Evolutionary conservation across 2,888 invertebrate species (phyloP), one percentile per base, ranked within the genome.

Genomic region (Epirrhoe alternata): DNA sequence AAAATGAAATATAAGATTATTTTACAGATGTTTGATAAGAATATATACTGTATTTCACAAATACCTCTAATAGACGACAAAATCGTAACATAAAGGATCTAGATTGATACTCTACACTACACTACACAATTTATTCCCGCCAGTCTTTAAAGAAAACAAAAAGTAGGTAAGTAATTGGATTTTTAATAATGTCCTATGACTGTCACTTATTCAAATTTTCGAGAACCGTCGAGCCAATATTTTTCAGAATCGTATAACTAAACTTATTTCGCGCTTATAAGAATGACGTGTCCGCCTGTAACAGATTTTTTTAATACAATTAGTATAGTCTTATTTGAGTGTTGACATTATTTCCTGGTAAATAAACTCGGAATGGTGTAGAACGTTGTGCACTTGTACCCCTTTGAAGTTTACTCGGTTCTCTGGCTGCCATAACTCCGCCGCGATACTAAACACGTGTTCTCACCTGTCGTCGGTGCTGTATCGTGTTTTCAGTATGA

Each of bases 401-500:
- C 55, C 56, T 63, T 63, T 54, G 61, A 66, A 61, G 67, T 63
- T 47, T 14, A 60, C 61, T 64, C 49, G 42, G 64, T 53, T 61
- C 61, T 58, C 53, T 61, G 38, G 61, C 42, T 61, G 64, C 61
- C 47, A 68, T 68, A 68, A 64, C 68, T 64, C 53, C 49, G 49
- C 55, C 50, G 53, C 68, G 35, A 61, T 58, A 64, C 64, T 68
- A 58, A 61, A 64, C 68, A 64, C 54, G 61, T 68, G 68, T 64
- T 61, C 42, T 47, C 61, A 68, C 68, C 68, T 68, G 68, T 64
- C 69, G 68, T 57, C 71, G 68, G 70, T 72, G 73, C 70, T 70
- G 71, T 74, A 69, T 54, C 72, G 64, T 64, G 68, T 70, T 66
- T 62, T 66, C 69, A 71, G 74, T 76, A 75, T 77, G 74, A 78